Conservation (phyloP, 1,140 invertebrate species). For the Drosophila miranda region DNA sequence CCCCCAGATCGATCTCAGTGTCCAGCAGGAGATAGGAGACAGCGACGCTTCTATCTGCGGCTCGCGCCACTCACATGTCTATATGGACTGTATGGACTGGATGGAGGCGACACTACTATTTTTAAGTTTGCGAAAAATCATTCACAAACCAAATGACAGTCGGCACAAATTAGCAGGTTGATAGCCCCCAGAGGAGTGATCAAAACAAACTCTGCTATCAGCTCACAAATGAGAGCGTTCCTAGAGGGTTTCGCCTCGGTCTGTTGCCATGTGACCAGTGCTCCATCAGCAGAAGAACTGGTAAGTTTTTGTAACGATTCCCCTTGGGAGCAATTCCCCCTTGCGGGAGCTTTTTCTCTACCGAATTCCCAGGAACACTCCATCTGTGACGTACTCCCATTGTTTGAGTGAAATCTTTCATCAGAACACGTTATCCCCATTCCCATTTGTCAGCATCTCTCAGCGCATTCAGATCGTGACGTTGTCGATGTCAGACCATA, state of each 20-base stretch:
- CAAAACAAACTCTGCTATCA: slow-evolving; percentile 32
- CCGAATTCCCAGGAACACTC: not conserved
- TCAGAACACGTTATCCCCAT: slow-evolving; percentile 7
- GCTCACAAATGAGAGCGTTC: slow-evolving; percentile 26
- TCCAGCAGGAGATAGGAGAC: slow-evolving; percentile 3
- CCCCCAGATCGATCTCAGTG: slow-evolving; percentile 30
- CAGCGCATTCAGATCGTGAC: slow-evolving; percentile 6
- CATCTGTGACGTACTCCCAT: slow-evolving; percentile 6
- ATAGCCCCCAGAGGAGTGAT: slow-evolving; percentile 41
- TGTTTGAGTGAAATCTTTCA: slow-evolving; percentile 5
- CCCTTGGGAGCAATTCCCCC: not conserved
- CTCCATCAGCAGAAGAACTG: not conserved
- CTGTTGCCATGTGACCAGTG: slow-evolving; percentile 29
- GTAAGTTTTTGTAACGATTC: slow-evolving; percentile 1
- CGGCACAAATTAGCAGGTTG: slow-evolving; percentile 42
- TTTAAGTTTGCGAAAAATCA: slow-evolving; percentile 52
- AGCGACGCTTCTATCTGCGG: slow-evolving; percentile 46
- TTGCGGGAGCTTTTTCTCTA: not conserved
- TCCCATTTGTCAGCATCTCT: slow-evolving; percentile 13
- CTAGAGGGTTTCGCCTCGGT: not conserved
- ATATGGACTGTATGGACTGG: no score
- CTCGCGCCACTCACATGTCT: slow-evolving; percentile 70
- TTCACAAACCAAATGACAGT: slow-evolving; percentile 34
- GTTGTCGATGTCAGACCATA: slow-evolving; percentile 17
- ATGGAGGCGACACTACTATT: slow-evolving; percentile 42